A percentile compares a stretch with the other conserved stretches of the same genome.
phyloP scores from a whole-genome alignment of 2,113 vertebrate genomes.

The Lycaon pictus region DNA sequence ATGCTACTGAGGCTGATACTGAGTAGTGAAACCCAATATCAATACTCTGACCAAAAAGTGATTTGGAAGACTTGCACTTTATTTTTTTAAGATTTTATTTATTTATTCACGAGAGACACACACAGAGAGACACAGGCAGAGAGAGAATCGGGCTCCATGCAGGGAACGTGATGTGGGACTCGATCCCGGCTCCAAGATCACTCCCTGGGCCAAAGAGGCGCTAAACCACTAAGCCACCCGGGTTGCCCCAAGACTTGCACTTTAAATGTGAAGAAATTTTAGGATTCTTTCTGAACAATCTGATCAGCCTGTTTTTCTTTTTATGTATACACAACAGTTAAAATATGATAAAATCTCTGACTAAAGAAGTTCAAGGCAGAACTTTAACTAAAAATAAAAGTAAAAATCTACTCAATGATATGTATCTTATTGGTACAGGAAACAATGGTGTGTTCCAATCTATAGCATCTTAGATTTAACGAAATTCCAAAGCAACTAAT shows the following conservation, averaged over 20 bases:
- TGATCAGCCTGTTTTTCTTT: background rate
- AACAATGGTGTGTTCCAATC: background rate
- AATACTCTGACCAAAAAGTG: background rate
- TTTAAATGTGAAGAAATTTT: background rate
- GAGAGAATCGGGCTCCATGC: no score
- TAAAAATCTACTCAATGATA: background rate
- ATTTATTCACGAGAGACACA: no score
- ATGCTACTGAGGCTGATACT: background rate
- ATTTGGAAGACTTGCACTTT: background rate
- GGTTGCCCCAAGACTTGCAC: no score
- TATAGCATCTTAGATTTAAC: background rate
- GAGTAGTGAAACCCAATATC: background rate
- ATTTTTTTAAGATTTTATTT: no score
- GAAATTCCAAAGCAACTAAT: constrained; percentile 9
- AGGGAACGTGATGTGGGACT: no score
- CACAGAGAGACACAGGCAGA: no score
- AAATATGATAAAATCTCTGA: background rate
- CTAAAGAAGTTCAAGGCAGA: background rate
- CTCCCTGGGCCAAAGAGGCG: no score
- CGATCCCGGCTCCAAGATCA: no score
- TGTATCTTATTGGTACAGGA: background rate
- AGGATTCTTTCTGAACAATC: background rate
- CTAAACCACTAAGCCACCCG: no score
- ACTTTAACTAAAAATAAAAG: background rate
- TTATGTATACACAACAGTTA: background rate